Base-by-base conservation (phyloP, 1,140 invertebrate genomes). In the Ceratitis capitata region DNA sequence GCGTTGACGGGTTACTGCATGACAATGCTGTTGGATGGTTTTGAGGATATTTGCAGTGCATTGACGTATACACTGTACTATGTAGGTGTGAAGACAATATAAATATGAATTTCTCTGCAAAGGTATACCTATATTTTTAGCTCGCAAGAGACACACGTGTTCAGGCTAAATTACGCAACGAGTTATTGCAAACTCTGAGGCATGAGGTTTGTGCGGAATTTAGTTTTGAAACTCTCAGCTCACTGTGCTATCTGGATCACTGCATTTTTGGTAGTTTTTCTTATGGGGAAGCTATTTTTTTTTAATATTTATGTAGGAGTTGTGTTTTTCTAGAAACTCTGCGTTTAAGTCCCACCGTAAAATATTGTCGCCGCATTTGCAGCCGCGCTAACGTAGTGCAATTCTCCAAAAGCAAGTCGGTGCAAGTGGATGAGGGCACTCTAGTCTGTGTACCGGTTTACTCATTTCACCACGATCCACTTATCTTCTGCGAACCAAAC, bases 1-100 rank as follows among this genome's bases (percentile, higher is more conserved):
- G 93, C 95, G 86, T 92, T 96, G 10, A 91, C 94, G 29, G 92
- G 93, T 0, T 92, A 93, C 89, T 91, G 92, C 3, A 87, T 93
- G 6, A 88, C 93, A 0, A 93, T 94, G 64, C 92, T 94, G 45
- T 74, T 94, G 47, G 94, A 94, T 85, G 94, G 94, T 64, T 95
- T 93, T 85, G 94, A 95, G 83, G 94, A 95, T 0, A 87, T 89
- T 0, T 87, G 83, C 0, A 88, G 87, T 7, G 87, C 87, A n/a
- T 87, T 89, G 32, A 87, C 88, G 35, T 89, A 90, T 85, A 74
- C 89, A 58, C 84, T 91, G 0, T 91, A 90, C 53, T 86, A 86
- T 86, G 90, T 89, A 14, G 86, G 86, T 64, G 29, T 69, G 61
- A 16, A 10, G 29, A 12, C 9, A 69, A 61, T 26, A 16, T 1